Percentiles rank a stretch among this genome's conserved stretches.
Conservation (phyloP, 2,113 vertebrate genomes). For the Hypanus sabinus region DNA sequence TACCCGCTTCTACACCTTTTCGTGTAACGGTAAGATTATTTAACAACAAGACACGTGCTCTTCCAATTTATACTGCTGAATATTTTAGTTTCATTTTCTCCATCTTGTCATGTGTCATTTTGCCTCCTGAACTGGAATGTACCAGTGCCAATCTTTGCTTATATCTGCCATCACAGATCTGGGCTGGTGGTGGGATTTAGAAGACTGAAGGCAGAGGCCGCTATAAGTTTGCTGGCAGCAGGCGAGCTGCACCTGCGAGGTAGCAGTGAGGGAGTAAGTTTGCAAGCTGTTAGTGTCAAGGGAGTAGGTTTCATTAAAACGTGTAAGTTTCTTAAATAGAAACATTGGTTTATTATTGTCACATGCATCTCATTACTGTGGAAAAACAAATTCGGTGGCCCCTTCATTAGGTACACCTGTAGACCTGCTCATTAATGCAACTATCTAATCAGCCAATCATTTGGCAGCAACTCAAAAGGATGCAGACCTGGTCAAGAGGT, state of each 20-base stretch:
- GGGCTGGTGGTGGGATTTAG: not conserved
- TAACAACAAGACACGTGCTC: not conserved
- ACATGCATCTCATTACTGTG: too few species aligned
- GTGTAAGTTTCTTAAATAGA: too few species aligned
- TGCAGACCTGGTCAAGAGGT: too few species aligned
- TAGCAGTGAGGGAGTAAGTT: not conserved
- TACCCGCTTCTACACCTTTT: slow-evolving; percentile 73
- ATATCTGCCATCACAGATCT: not conserved
- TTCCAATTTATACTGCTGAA: not conserved
- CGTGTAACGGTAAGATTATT: slow-evolving; percentile 76
- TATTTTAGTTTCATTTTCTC: not conserved
- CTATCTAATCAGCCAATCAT: too few species aligned
- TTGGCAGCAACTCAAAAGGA: too few species aligned
- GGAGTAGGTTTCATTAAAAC: too few species aligned
- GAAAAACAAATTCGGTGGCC: too few species aligned
- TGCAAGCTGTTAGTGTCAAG: not conserved
- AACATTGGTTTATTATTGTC: too few species aligned
- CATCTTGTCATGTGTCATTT: not conserved
- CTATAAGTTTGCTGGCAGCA: not conserved
- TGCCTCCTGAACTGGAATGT: not conserved
- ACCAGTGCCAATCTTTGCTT: too few species aligned
- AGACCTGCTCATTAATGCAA: too few species aligned
- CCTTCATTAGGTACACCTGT: too few species aligned
- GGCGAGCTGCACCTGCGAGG: not conserved
- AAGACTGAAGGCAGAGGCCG: not conserved